Evolutionary conservation across 2,888 invertebrate genomes (phyloP).

Genomic region (Mylabris sibirica): DNA sequence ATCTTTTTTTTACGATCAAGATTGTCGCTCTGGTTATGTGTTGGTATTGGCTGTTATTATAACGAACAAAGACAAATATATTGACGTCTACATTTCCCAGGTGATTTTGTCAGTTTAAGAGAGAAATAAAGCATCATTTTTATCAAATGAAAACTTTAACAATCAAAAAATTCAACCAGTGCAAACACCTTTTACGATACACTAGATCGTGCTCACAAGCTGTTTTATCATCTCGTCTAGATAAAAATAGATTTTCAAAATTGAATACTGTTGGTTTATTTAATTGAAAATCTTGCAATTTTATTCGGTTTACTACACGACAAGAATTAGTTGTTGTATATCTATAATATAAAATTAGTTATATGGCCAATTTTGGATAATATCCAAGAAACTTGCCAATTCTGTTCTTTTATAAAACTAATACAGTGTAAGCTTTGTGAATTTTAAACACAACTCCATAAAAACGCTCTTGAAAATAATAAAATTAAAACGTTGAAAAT

Average conservation of each 20-base stretch:
- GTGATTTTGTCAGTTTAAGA: not conserved
- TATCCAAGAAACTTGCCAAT: slow-evolving; percentile 2
- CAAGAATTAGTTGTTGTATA: too few species aligned
- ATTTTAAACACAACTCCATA: not conserved
- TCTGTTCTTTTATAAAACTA: not conserved
- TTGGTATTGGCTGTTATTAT: not conserved
- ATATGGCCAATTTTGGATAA: not conserved
- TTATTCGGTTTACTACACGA: too few species aligned
- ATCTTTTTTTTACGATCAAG: not conserved
- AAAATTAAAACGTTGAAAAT: slow-evolving; percentile 3
- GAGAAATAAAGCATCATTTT: not conserved
- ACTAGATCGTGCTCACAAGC: too few species aligned
- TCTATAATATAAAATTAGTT: not conserved
- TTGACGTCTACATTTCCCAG: not conserved
- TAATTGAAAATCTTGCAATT: too few species aligned
- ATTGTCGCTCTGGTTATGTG: not conserved
- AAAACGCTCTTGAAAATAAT: not conserved
- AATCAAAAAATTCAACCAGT: too few species aligned
- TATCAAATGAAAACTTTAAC: too few species aligned
- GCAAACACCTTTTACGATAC: too few species aligned
- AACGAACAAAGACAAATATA: not conserved
- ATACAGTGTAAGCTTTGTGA: not conserved
- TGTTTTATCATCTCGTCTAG: too few species aligned
- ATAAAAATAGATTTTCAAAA: too few species aligned
- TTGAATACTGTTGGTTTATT: too few species aligned